Percentiles rank a stretch among this genome's conserved stretches.
phyloP scores from a whole-genome alignment of 2,113 vertebrate genomes.

The Fregata magnificens region DNA sequence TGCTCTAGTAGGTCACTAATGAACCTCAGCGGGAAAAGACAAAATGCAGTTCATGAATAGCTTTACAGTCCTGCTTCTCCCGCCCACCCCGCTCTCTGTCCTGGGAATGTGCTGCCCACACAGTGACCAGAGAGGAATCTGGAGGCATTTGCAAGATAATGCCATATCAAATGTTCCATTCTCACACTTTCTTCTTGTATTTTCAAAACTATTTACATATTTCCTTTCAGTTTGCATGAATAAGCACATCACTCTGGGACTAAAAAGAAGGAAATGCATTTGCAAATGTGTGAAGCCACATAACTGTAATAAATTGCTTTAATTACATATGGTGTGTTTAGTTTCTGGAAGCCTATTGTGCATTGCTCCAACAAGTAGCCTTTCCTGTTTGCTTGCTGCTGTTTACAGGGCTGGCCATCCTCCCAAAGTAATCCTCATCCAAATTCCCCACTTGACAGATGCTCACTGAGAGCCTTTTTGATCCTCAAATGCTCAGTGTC shows the following conservation, averaged over 20 bases:
- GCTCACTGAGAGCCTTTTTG: neutral
- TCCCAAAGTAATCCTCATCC: neutral
- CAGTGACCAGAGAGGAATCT: constrained; percentile 53
- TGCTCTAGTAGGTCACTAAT: neutral
- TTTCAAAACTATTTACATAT: neutral
- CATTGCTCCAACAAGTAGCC: neutral
- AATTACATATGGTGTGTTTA: neutral
- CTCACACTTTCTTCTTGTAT: neutral
- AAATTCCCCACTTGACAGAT: neutral
- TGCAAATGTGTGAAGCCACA: neutral
- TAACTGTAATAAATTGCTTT: constrained; percentile 31
- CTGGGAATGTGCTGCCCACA: constrained; percentile 58
- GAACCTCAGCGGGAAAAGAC: neutral
- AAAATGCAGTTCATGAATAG: neutral
- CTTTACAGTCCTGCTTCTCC: neutral
- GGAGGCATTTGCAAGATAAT: constrained; percentile 36
- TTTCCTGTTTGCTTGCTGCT: constrained; percentile 2
- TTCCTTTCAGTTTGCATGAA: neutral
- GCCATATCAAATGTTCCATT: neutral
- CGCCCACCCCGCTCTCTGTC: neutral
- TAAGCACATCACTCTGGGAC: neutral
- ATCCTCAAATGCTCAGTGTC: neutral
- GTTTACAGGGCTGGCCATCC: neutral
- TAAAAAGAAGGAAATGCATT: neutral
- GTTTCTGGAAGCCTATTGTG: neutral